phyloP scores from a whole-genome alignment of 2,113 vertebrate species.

The western clawed frog (Xenopus tropicalis) region UCB_Xtro_10.0 CM004452.2:2909501-2910000 shows the following conservation, averaged over 20 bases:
- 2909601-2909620: conserved; percentile 64
- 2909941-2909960: conserved; percentile 63
- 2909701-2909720: conserved; percentile 72
- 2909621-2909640: conserved; percentile 66
- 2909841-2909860: too few relatives aligned
- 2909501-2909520: too few relatives aligned
- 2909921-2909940: conserved; percentile 63
- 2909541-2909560: too few relatives aligned
- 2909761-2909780: conserved; percentile 55
- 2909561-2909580: too few relatives aligned
- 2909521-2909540: too few relatives aligned
- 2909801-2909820: not conserved
- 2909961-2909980: conserved; percentile 56
- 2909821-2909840: not conserved
- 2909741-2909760: conserved; percentile 62
- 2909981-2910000: not conserved
- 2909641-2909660: conserved; percentile 70
- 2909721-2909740: conserved; percentile 67
- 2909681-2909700: conserved; percentile 66
- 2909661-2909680: conserved; percentile 69
- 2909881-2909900: conserved; percentile 70
- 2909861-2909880: conserved; percentile 63
- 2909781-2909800: not conserved
- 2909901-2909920: conserved; percentile 68
- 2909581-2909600: too few relatives aligned